Evolutionary conservation across 2,797 vertebrate species (phyloP).

Genomic region (Sparidentex hasta): DNA sequence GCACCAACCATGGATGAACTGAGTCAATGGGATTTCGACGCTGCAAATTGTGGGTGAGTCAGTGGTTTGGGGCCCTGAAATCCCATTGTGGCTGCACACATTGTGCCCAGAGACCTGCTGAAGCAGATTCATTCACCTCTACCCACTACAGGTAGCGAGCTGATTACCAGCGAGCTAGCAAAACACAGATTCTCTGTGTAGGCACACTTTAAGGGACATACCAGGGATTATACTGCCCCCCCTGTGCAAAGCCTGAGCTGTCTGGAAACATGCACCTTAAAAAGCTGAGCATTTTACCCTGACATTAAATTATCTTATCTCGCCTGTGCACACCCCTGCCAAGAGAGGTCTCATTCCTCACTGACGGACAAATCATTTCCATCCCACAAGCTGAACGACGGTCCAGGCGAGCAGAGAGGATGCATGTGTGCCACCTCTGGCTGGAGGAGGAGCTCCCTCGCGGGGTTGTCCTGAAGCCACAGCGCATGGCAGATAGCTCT

Average conservation of each 20-base stretch:
- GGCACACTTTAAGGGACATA: slow-evolving; percentile 54
- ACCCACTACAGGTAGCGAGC: slow-evolving; percentile 62
- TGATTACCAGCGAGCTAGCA: slow-evolving; percentile 65
- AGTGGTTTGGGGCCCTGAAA: slow-evolving; percentile 74
- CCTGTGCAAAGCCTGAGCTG: slow-evolving; percentile 48
- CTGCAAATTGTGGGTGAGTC: slow-evolving; percentile 75
- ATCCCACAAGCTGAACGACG: slow-evolving; percentile 30
- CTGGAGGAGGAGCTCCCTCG: slow-evolving; percentile 14
- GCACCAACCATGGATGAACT: slow-evolving; percentile 59
- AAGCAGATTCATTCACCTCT: slow-evolving; percentile 76
- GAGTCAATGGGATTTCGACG: slow-evolving; percentile 77
- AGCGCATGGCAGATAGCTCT: slow-evolving; percentile 57
- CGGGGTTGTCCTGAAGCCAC: slow-evolving; percentile 19
- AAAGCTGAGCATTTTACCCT: slow-evolving; percentile 47
- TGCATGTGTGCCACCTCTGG: not conserved
- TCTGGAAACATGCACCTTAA: slow-evolving; percentile 45
- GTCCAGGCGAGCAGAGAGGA: slow-evolving; percentile 2
- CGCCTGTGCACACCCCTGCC: slow-evolving; percentile 41
- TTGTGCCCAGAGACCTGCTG: slow-evolving; percentile 72
- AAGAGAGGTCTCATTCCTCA: slow-evolving; percentile 45
- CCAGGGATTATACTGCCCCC: slow-evolving; percentile 62
- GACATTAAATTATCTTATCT: slow-evolving; percentile 69
- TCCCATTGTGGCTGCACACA: slow-evolving; percentile 73
- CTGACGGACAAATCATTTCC: slow-evolving; percentile 48
- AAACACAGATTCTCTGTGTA: slow-evolving; percentile 49